These are phyloP conservation scores for Plestiodon gilberti DNA, from an alignment of 2,113 vertebrate species.

Conservation along the genomic window DNA sequence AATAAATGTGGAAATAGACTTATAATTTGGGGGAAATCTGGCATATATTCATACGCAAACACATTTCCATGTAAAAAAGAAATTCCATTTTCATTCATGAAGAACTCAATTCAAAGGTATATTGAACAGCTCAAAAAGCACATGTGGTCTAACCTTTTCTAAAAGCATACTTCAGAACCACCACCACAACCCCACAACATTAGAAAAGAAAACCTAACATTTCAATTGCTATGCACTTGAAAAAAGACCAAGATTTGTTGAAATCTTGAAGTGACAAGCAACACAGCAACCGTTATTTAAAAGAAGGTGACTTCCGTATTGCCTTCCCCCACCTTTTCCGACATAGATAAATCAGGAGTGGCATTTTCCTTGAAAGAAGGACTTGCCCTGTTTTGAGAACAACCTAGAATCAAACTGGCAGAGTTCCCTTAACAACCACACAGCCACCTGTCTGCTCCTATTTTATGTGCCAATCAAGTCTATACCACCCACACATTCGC, in stretches of 20 bases:
- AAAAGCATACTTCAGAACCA: not conserved
- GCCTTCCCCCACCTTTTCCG: constrained; percentile 2
- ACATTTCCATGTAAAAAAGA: not conserved
- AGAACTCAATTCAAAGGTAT: not conserved
- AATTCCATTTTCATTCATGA: not conserved
- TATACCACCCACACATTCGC: constrained; percentile 35
- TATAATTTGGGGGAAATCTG: not conserved
- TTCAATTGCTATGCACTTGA: not conserved
- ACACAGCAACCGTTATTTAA: not conserved
- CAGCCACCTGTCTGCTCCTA: constrained; percentile 43
- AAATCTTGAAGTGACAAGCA: not conserved
- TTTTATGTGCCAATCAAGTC: constrained; percentile 49
- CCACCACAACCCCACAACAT: not conserved
- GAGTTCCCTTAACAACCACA: not conserved
- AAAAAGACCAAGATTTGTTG: not conserved
- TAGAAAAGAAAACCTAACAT: not conserved
- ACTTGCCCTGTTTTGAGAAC: constrained; percentile 22
- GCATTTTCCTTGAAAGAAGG: not conserved
- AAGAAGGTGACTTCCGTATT: not conserved
- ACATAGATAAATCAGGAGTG: not conserved
- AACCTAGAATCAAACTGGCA: constrained; percentile 6
- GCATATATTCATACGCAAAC: not conserved
- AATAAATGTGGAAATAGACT: not conserved
- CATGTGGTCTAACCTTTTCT: not conserved
- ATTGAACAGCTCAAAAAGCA: not conserved